These are phyloP conservation scores for Drosophila funebris DNA, from an alignment of 1,140 invertebrate genomes.

Conservation along the genomic window DNA sequence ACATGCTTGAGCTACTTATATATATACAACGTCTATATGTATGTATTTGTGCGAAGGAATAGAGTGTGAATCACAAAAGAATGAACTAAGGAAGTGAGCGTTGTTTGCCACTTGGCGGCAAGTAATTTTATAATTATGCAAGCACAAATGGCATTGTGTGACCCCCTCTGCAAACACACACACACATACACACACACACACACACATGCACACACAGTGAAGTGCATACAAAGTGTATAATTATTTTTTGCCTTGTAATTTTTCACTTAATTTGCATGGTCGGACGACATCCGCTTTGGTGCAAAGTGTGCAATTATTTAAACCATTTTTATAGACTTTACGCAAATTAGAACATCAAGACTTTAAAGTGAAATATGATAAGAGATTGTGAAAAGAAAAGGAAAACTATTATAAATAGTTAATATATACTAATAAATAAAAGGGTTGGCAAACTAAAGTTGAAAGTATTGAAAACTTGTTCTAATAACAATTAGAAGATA, in stretches of 20 bases:
- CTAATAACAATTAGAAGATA: not conserved
- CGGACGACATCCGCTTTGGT: conserved; percentile 61
- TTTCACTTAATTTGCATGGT: conserved; percentile 76
- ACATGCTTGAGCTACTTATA: too few relatives aligned
- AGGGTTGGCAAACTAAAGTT: too few relatives aligned
- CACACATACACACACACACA: conserved; percentile 4
- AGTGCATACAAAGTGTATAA: conserved; percentile 74
- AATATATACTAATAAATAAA: not conserved
- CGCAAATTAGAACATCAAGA: not conserved
- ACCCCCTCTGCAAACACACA: conserved; percentile 31
- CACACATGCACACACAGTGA: conserved; percentile 12
- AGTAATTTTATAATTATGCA: conserved; percentile 81
- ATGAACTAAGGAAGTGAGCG: conserved; percentile 64
- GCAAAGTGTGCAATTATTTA: conserved; percentile 64
- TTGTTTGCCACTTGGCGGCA: conserved; percentile 66
- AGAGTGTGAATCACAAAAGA: conserved; percentile 39
- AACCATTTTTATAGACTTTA: conserved; percentile 35
- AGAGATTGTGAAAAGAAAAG: not conserved
- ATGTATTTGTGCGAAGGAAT: too few relatives aligned
- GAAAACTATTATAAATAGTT: not conserved
- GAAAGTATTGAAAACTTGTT: too few relatives aligned
- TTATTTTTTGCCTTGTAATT: conserved; percentile 77
- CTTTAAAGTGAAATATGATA: conserved; percentile 6
- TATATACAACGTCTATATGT: too few relatives aligned
- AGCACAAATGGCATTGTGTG: conserved; percentile 73